Evolutionary conservation across 2,888 invertebrate species (phyloP), one percentile per base, ranked within the genome.

Genomic region (Eilema sororculum): DNA sequence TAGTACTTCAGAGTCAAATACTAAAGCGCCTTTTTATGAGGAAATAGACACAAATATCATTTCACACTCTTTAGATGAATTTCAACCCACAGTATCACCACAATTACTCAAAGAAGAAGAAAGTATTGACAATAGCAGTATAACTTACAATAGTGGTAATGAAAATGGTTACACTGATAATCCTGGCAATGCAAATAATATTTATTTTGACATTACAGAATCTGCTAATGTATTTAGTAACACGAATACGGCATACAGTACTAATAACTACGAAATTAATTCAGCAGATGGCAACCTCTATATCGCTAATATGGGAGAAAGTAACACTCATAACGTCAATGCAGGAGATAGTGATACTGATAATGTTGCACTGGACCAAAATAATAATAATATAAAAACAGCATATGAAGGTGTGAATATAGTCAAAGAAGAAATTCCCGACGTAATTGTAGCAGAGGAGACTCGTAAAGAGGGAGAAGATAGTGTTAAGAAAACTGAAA

Each of bases 401-500:
- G 5, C n/a, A 3, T 16, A 24, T 41, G 66, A 70, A 10, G 58
- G 13, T 16, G 22, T 3, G 16, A 56, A 46, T 10, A 16, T 28
- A n/a, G 57, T 41, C 6, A 58, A 37, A 16, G 68, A 63, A n/a
- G 37, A 57, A 41, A 22, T 6, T 25, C 9, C n/a, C 8, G 52
- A 28, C 9, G 13, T 24, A 24, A 37, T 33, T 20, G 20, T 46
- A 3, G 22, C 20, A 5, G 59, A 64, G 1, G 57, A 64, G 28
- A 10, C 10, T 12, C 5, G 16, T 24, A 37, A 57, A 8, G 41
- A 8, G 13, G 16, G 24, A 13, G 65, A 71, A 2, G 68, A 69
- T 13, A 41, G 28, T 8, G 62, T 25, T 20, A 9, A 84, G 76
- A 63, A 83, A 77, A 62, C 77, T 74, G 69, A 84, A 86, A 75